Evolutionary conservation across 2,113 vertebrate genomes (phyloP), one percentile per base, ranked within the genome.

Genomic region (Nerophis lumbriciformis): DNA sequence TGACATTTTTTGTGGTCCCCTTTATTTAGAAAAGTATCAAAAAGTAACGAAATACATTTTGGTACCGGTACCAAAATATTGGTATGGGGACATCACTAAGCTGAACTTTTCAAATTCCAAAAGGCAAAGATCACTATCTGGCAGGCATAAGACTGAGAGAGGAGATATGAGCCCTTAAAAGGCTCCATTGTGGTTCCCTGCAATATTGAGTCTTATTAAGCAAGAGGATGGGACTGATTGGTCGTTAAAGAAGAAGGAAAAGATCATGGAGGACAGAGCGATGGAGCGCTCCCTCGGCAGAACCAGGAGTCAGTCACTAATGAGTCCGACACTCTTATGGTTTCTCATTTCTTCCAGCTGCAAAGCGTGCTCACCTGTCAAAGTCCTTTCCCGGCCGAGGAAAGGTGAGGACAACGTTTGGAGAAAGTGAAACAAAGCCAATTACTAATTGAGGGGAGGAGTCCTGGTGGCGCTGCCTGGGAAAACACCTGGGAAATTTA

Each of bases 401-500:
- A 1, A 15, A 44, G 6, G 3, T 49, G 4, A 5, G 5, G 53
- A 28, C 63, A 63, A 28, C 12, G 59, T 19, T 12, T 8, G 5
- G 13, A 55, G 50, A 21, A 38, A 68, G 50, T 52, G 16, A 65
- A 64, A 28, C 28, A 61, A 53, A 71, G 28, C 56, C 53, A 70
- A 72, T 50, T 19, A 53, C 37, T 58, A 11, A 63, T 39, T 68
- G 57, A 57, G 67, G 13, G 51, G 66, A 49, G 1, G 3, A 36
- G 51, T 11, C 3, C 28, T 64, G 72, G 72, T 76, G 37, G 39
- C 72, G 38, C 16, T 77, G 59, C 38, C 19, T 73, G 61, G 63
- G 70, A 61, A 71, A 66, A 81, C 66, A 77, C 57, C 56, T 2
- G 63, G 79, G 85, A 80, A 84, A 84, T 84, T 80, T 68, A 73